Conservation (phyloP, 2,113 vertebrate genomes). For the Eolophus roseicapilla region DNA sequence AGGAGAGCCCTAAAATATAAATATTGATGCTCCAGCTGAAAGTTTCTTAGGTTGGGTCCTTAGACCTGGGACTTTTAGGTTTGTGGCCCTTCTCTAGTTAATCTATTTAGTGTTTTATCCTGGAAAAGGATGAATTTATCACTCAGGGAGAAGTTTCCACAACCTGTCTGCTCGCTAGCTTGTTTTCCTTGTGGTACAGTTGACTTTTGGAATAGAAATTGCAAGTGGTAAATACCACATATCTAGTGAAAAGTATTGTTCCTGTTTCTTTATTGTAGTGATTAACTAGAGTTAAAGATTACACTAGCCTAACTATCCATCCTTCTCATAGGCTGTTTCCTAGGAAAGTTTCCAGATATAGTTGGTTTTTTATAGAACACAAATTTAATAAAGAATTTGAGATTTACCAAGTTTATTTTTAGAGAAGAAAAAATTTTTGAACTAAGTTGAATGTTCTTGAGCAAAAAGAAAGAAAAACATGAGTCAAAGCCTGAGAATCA, state of each 20-base stretch:
- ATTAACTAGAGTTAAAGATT: background rate
- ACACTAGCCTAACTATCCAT: background rate
- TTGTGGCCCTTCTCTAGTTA: background rate
- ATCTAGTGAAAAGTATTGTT: background rate
- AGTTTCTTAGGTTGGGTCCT: background rate
- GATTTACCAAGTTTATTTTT: slow-evolving; percentile 16
- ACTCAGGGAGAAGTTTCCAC: background rate
- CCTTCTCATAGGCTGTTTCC: background rate
- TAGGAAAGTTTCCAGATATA: background rate
- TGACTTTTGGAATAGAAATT: background rate
- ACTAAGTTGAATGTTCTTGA: background rate
- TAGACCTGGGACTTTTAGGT: background rate
- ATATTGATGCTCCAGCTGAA: background rate
- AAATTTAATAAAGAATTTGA: background rate
- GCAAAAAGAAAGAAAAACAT: slow-evolving; percentile 2
- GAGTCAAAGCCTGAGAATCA: background rate
- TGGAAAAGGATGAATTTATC: background rate
- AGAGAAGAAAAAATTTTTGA: background rate
- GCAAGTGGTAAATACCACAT: background rate
- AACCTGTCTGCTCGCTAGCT: background rate
- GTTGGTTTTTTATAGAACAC: background rate
- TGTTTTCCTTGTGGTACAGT: background rate
- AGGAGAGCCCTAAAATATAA: background rate
- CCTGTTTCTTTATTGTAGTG: background rate
- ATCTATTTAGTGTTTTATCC: background rate